These are phyloP conservation scores for Pseudanteris insignis DNA, from an alignment of 2,888 invertebrate species.

Conservation along the genomic window DNA sequence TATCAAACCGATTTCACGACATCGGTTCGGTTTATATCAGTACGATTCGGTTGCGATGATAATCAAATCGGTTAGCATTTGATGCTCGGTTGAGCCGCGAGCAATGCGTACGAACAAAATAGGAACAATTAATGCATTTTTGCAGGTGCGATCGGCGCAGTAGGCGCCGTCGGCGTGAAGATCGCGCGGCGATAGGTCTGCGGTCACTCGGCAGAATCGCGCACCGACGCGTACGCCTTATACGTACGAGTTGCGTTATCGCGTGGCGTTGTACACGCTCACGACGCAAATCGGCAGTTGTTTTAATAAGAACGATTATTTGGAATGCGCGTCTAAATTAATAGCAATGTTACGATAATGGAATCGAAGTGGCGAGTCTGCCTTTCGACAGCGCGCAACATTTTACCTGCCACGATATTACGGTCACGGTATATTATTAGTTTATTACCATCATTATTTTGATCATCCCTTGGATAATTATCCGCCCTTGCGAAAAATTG, in stretches of 20 bases:
- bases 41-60: neutral
- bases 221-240: slow-evolving; percentile 33
- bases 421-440: too few relatives aligned
- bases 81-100: slow-evolving; percentile 1
- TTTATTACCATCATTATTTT: too few relatives aligned
- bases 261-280: slow-evolving; percentile 33
- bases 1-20: too few relatives aligned
- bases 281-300: slow-evolving; percentile 43
- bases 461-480: too few relatives aligned
- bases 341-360: slow-evolving; percentile 23
- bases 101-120: slow-evolving; percentile 30
- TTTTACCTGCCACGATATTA: too few relatives aligned
- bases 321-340: slow-evolving; percentile 39
- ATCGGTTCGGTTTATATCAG: neutral
- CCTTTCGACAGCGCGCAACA: too few relatives aligned
- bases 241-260: slow-evolving; percentile 35
- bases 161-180: slow-evolving; percentile 60
- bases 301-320: slow-evolving; percentile 45
- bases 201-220: slow-evolving; percentile 34
- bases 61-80: slow-evolving; percentile 31
- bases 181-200: slow-evolving; percentile 48
- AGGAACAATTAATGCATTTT: slow-evolving; percentile 43
- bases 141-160: slow-evolving; percentile 33
- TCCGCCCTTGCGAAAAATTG: neutral
- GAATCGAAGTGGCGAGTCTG: slow-evolving; percentile 11